These are phyloP conservation scores for Drosophila helvetica DNA, from an alignment of 2,888 invertebrate species.

Conservation along the genomic window DNA sequence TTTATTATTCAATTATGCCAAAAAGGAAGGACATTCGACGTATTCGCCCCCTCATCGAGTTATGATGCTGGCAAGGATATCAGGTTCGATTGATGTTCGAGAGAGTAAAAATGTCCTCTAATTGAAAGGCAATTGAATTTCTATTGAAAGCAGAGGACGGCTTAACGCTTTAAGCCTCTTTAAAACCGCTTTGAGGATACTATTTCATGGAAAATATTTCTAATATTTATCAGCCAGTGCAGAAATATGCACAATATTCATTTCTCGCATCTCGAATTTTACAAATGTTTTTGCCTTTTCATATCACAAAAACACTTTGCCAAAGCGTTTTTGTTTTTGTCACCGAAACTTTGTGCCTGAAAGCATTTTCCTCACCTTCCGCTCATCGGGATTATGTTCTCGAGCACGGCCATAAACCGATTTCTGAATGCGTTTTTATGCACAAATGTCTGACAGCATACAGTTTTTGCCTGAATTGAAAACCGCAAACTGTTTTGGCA, in stretches of 20 bases:
- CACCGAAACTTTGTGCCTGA: conserved; percentile 26
- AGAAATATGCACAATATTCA: not conserved
- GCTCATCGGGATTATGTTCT: conserved; percentile 40
- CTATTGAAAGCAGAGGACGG: not conserved
- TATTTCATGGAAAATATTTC: not conserved
- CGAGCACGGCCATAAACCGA: conserved; percentile 57
- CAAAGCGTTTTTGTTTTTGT: conserved; percentile 26
- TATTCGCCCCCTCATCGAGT: not conserved
- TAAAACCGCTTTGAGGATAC: not conserved
- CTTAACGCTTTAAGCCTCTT: not conserved
- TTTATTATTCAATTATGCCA: conserved; percentile 65
- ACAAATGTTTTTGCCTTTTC: not conserved
- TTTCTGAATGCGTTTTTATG: conserved; percentile 47
- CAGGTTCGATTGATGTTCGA: not conserved
- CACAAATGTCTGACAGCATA: conserved; percentile 6
- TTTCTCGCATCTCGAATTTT: not conserved
- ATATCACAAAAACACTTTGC: too few relatives aligned
- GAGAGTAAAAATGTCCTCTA: not conserved
- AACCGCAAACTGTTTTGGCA: conserved; percentile 72
- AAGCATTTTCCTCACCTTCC: conserved; percentile 54
- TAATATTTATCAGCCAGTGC: not conserved
- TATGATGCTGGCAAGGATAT: conserved; percentile 1
- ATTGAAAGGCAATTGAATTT: not conserved
- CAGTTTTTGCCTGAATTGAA: conserved; percentile 43
- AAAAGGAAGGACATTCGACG: conserved; percentile 16